Conservation (phyloP, 2,113 vertebrate species). For the Paedocypris sp. region DNA sequence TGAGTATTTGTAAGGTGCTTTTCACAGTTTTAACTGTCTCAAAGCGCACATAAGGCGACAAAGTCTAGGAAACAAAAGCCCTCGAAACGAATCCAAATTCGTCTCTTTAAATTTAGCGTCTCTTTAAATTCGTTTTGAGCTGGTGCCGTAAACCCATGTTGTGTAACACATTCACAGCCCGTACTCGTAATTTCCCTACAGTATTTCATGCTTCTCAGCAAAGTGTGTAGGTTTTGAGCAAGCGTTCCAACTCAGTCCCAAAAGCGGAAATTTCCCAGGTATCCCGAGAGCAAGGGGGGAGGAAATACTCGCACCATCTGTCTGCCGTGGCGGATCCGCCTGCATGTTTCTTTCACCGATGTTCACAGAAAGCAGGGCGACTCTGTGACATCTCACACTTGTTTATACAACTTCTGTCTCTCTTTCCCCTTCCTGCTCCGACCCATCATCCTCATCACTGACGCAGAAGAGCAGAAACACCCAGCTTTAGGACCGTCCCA, state of each 20-base stretch:
- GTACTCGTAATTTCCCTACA: no score
- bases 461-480: background rate
- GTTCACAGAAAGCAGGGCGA: background rate
- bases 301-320: conserved; percentile 21
- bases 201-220: no score
- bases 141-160: no score
- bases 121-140: no score
- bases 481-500: no score
- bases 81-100: no score
- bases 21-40: no score
- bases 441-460: background rate
- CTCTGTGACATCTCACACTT: background rate
- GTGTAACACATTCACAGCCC: no score
- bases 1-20: no score
- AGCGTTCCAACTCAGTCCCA: background rate
- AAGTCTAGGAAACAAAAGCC: no score
- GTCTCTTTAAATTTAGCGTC: no score
- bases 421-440: background rate
- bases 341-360: conserved; percentile 4
- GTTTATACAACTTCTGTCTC: background rate
- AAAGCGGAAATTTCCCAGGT: conserved; percentile 6
- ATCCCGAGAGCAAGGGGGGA: conserved; percentile 11
- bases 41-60: no score
- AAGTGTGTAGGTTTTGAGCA: background rate
- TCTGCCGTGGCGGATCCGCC: background rate